These are phyloP conservation scores for Thamnophis elegans DNA, from an alignment of 2,797 vertebrate genomes.

Conservation along the genomic window DNA sequence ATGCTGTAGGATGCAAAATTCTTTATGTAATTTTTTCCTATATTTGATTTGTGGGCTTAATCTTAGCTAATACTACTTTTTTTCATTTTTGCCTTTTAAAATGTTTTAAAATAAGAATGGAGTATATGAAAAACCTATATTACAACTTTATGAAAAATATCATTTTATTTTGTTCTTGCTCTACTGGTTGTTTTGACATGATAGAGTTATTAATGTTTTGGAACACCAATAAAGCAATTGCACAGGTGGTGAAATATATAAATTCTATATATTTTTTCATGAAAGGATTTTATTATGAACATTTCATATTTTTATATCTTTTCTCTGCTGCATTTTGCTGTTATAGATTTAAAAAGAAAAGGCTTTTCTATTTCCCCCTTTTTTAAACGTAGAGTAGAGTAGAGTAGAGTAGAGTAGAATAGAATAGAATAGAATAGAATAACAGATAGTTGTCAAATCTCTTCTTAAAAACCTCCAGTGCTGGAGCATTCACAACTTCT, in stretches of 20 bases:
- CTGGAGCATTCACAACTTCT: too few relatives aligned
- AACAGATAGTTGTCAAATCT: too few relatives aligned
- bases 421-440: too few relatives aligned
- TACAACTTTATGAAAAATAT: not conserved
- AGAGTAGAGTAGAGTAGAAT: too few relatives aligned
- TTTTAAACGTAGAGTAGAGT: not conserved
- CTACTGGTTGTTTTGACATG: not conserved
- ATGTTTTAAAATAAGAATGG: not conserved
- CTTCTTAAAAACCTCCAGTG: too few relatives aligned
- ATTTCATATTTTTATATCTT: not conserved
- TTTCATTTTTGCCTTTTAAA: not conserved
- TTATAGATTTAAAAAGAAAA: not conserved
- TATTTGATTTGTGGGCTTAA: slow-evolving; percentile 14
- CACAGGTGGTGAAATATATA: slow-evolving; percentile 35
- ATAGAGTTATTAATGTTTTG: not conserved
- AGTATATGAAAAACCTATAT: not conserved
- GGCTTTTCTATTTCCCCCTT: not conserved
- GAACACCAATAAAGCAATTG: slow-evolving; percentile 30
- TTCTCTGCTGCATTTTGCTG: not conserved
- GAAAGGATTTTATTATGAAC: slow-evolving; percentile 5
- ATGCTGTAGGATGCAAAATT: not conserved
- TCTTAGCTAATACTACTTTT: not conserved
- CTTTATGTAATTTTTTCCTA: not conserved
- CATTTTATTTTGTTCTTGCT: not conserved
- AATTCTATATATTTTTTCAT: not conserved